Base-by-base conservation (phyloP, 2,888 invertebrate species). In the Cheilosia urbana region DNA sequence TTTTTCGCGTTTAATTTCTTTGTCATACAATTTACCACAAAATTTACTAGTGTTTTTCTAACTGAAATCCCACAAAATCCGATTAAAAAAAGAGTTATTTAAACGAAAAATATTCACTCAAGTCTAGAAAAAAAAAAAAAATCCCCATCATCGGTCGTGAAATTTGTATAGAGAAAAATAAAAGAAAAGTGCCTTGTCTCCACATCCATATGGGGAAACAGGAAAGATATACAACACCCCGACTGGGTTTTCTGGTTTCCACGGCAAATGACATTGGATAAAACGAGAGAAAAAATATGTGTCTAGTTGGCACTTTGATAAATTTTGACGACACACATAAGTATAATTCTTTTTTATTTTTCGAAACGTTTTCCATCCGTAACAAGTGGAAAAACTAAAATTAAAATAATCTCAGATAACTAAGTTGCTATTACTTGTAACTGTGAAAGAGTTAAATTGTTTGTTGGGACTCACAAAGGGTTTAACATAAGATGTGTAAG, bases 261-360 rank as follows among this genome's bases (percentile, higher is more conserved):
- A 85, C 72, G 66, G 37, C 71, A 68, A 81, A 72, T 62, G 47
- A 27, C 85, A 76, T 76, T 81, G 85, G 85, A 85, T 85, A 85
- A 87, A 76, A 87, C 71, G 81, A 81, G 80, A 87, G 72, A 81
- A 69, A 81, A 87, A 87, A 87, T 82, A 80, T 69, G 87, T 89
- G 88, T 88, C 88, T 88, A 88, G 88, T 88, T 88, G 88, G 89
- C 88, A 89, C 87, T 88, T 88, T 88, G 83, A 84, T 83, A 77
- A 80, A 75, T 58, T 62, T 81, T 81, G 81, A 76, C 76, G 85
- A 85, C 84, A 79, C 71, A 53, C 21, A 40, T 37, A 51, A 72
- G 51, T 49, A 69, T 55, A 57, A 66, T 57, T 79, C 65, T 65
- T 69, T 76, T 69, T 73, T 69, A 66, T 57, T 81, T 37, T 76